phyloP scores from a whole-genome alignment of 2,888 invertebrate genomes.

The Phasia obesa region DNA sequence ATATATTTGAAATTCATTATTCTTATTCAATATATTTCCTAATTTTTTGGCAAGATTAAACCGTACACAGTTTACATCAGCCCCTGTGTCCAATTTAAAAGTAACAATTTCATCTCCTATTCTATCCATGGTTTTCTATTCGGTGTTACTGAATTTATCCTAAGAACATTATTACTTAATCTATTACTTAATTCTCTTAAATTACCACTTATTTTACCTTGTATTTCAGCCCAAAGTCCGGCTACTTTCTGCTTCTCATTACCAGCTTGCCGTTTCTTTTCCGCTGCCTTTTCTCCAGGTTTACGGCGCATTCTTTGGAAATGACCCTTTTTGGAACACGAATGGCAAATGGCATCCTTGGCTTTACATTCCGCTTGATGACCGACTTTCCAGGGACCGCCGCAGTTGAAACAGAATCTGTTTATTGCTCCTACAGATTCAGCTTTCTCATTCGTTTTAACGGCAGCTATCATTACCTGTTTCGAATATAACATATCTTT shows the following conservation, averaged over 20 bases:
- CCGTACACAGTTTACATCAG: constrained; percentile 69
- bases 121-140: constrained; percentile 42
- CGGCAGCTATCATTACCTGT: neutral
- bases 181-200: constrained; percentile 16
- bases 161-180: constrained; percentile 38
- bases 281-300: neutral
- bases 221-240: constrained; percentile 1
- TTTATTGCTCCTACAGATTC: constrained; percentile 17
- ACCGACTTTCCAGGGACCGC: constrained; percentile 47
- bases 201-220: constrained; percentile 22
- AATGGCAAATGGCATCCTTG: constrained; percentile 53
- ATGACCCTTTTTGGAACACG: constrained; percentile 44
- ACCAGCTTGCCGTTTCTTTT: constrained; percentile 3
- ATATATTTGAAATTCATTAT: constrained; percentile 48
- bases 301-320: constrained; percentile 33
- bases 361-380: constrained; percentile 63
- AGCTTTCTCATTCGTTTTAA: neutral
- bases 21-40: constrained; percentile 48
- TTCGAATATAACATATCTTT: constrained; percentile 48
- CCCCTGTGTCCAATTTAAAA: constrained; percentile 67
- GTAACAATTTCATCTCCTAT: constrained; percentile 44
- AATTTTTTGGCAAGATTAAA: constrained; percentile 41
- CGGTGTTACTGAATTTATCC: constrained; percentile 40
- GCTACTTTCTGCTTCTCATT: constrained; percentile 29
- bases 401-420: constrained; percentile 55